These are phyloP conservation scores for Neodon shergylaensis DNA, from an alignment of 2,113 vertebrate genomes.

Conservation along the genomic window DNA sequence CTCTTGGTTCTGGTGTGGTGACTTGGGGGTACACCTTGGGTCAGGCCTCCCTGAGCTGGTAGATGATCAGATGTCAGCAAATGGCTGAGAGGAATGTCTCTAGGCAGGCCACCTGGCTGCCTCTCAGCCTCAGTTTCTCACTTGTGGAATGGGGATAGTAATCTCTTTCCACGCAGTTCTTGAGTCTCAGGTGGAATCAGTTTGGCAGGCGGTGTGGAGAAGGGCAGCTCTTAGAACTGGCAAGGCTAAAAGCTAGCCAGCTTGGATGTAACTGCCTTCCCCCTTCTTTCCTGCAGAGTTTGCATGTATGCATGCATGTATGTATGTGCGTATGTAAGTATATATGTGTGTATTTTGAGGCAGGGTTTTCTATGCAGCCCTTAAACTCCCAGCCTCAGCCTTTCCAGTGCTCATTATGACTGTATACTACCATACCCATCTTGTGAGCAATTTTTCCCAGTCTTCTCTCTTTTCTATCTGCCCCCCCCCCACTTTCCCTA, in stretches of 20 bases:
- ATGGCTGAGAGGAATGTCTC: neutral
- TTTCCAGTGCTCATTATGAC: neutral
- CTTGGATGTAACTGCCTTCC: neutral
- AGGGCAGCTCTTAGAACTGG: neutral
- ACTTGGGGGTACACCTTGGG: neutral
- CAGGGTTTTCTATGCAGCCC: neutral
- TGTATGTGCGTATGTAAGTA: neutral
- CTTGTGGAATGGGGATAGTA: neutral
- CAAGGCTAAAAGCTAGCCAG: neutral
- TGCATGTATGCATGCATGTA: neutral
- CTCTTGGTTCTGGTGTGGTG: neutral
- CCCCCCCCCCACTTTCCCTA: neutral
- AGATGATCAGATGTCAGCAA: neutral
- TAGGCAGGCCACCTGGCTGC: neutral
- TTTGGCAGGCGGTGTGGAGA: neutral
- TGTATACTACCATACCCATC: neutral
- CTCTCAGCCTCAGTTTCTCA: neutral
- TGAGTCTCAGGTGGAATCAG: neutral
- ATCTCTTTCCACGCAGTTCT: neutral
- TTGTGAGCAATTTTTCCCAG: neutral
- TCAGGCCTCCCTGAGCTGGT: neutral
- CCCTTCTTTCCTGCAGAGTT: neutral
- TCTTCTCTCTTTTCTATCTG: neutral
- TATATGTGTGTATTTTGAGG: neutral
- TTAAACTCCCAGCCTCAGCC: no score